Evolutionary conservation across 1,140 invertebrate genomes (phyloP).

Genomic region (Brachionus asplanchnoidis): DNA sequence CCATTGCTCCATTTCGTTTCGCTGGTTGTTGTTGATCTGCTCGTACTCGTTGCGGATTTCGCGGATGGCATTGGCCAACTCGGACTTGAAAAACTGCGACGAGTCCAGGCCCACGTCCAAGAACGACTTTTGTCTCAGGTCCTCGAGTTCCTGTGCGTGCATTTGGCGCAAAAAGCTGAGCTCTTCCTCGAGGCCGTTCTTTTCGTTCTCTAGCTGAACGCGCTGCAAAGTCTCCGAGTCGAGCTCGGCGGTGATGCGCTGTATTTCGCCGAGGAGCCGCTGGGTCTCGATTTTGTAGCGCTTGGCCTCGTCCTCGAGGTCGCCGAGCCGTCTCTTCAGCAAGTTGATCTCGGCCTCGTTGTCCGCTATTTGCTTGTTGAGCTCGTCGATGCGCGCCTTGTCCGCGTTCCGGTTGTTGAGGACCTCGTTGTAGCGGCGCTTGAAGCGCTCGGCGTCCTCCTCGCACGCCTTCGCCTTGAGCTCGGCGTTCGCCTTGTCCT

Average conservation of each 20-base stretch:
- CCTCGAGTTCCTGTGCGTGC: conserved; percentile 41
- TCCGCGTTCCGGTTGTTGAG: conserved; percentile 56
- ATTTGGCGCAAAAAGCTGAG: conserved; percentile 38
- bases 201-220: conserved; percentile 41
- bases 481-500: conserved; percentile 44
- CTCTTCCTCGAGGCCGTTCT: conserved; percentile 40
- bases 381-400: conserved; percentile 56
- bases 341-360: conserved; percentile 60
- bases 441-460: conserved; percentile 39
- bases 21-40: conserved; percentile 40
- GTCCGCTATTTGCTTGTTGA: conserved; percentile 59
- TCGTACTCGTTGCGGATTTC: conserved; percentile 61
- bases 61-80: conserved; percentile 59
- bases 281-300: conserved; percentile 56
- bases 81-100: conserved; percentile 48
- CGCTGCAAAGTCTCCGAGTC: conserved; percentile 42
- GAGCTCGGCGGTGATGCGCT: conserved; percentile 50
- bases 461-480: conserved; percentile 11
- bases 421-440: conserved; percentile 51
- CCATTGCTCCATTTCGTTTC: conserved; percentile 41
- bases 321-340: conserved; percentile 57
- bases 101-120: conserved; percentile 33
- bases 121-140: conserved; percentile 25
- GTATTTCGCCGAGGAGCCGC: conserved; percentile 57
- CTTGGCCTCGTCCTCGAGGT: conserved; percentile 58